Evolutionary conservation across 2,888 invertebrate genomes (phyloP).

Genomic region (Patella ulyssiponensis): DNA sequence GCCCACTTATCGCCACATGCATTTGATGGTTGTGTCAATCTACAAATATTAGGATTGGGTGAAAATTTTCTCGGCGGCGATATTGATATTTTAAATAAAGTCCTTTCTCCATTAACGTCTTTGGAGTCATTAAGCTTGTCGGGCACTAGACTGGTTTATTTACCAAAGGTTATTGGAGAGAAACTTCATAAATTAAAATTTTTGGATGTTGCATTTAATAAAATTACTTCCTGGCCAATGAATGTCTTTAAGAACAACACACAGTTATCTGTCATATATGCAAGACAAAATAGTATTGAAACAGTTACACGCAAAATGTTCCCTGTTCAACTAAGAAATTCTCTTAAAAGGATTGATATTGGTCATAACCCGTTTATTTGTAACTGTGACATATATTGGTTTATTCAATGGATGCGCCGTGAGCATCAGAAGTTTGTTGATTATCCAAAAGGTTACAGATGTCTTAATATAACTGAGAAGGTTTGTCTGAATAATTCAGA

Average conservation of each 20-base stretch:
- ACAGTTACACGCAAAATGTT: not conserved
- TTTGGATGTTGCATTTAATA: not conserved
- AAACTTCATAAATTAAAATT: not conserved
- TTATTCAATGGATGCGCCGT: conserved; percentile 31
- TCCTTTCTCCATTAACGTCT: not conserved
- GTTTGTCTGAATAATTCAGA: not conserved
- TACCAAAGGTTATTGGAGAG: not conserved
- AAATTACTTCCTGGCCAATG: not conserved
- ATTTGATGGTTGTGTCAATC: not conserved
- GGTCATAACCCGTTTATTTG: conserved; percentile 78
- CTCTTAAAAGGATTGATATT: conserved; percentile 73
- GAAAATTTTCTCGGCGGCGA: not conserved
- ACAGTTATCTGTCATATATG: not conserved
- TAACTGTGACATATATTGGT: conserved; percentile 74
- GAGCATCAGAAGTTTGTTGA: conserved; percentile 6
- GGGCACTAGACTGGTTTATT: not conserved
- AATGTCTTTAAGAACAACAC: not conserved
- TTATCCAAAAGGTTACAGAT: not conserved
- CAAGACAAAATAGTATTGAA: not conserved
- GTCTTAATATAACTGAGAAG: not conserved
- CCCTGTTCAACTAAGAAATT: not conserved
- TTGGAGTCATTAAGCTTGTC: not conserved
- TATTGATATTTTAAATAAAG: not conserved
- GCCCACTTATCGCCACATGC: not conserved
- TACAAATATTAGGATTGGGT: not conserved